Evolutionary conservation across 2,888 invertebrate species (phyloP).

Genomic region (Diachrysia chrysitis): DNA sequence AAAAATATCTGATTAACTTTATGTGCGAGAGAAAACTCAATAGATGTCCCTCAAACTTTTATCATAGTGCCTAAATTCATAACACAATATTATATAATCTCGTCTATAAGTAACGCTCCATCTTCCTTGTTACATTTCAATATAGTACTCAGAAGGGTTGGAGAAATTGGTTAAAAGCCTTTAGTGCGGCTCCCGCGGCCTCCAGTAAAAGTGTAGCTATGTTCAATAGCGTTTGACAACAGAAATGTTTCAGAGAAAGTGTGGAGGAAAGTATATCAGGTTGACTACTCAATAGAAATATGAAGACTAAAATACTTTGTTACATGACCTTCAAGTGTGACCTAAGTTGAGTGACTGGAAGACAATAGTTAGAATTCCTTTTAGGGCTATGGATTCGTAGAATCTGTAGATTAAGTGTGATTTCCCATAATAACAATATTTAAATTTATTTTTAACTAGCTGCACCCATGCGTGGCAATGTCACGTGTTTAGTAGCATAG

Average conservation of each 20-base stretch:
- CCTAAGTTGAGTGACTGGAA: not conserved
- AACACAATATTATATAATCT: not conserved
- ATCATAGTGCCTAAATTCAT: slow-evolving; percentile 1
- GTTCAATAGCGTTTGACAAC: slow-evolving; percentile 23
- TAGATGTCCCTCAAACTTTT: not conserved
- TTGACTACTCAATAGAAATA: slow-evolving; percentile 1
- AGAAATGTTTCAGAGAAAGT: slow-evolving; percentile 19
- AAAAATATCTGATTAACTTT: too few relatives aligned
- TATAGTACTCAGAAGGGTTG: slow-evolving; percentile 46
- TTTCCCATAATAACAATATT: too few relatives aligned
- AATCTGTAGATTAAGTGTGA: too few relatives aligned
- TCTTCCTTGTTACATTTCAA: slow-evolving; percentile 44
- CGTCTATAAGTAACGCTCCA: slow-evolving; percentile 17
- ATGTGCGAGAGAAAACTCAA: too few relatives aligned
- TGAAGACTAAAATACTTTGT: not conserved
- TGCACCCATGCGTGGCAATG: too few relatives aligned
- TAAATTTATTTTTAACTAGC: too few relatives aligned
- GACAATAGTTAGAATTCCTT: not conserved
- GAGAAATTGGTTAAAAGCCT: slow-evolving; percentile 40
- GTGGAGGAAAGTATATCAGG: not conserved
- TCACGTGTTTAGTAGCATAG: too few relatives aligned
- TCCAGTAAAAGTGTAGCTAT: slow-evolving; percentile 25
- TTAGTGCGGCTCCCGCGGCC: slow-evolving; percentile 7
- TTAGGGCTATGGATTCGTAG: too few relatives aligned
- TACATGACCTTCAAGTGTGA: not conserved